Base-by-base conservation (phyloP, 1,140 invertebrate species). In the Bombus vancouverensis region DNA sequence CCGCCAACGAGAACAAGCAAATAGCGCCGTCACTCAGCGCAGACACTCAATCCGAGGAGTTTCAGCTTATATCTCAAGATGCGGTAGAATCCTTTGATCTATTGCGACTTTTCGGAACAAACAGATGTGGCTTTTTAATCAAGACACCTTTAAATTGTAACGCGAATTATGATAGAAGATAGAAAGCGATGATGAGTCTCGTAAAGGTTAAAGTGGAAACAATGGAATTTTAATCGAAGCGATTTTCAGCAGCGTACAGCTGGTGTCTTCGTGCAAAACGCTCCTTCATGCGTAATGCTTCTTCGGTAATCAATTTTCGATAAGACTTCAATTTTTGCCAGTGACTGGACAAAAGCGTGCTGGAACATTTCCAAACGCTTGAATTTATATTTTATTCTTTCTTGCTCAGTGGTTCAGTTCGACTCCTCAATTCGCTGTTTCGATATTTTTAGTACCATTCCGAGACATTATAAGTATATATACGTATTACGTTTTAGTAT, bases 301-400 rank as follows among this genome's bases (percentile, higher is more conserved):
- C 34, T 5, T 3, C 37, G 34, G 37, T 53, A 74, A 82, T 82
- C 70, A 82, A 42, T 82, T 82, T 44, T 82, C 57, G n/a, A 82
- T 74, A 74, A 82, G n/a, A 65, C 57, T 74, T 62, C 71, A 82
- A 82, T 82, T 73, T 74, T 34, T 74, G 6, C 13, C 70, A n/a
- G 57, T 82, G 80, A 82, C 53, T 74, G 53, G 80, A 59, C 80
- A n/a, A 57, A 82, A 81, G 73, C 42, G 3, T 32, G 32, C 8
- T 3, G 53, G 42, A 47, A 74, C 34, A 73, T 57, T 37, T 9
- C n/a, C 28, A 34, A 81, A 81, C 22, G 53, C 37, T 13, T 28
- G 37, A 73, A 73, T 59, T 53, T 34, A n/a, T 28, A 12, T 12
- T 62, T 62, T 28, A 13, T 62, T 4, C 59, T 53, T 22, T 53